Evolutionary conservation across 2,797 vertebrate species (phyloP), one percentile per base, ranked within the genome.

Genomic region (Bradypus variegatus): DNA sequence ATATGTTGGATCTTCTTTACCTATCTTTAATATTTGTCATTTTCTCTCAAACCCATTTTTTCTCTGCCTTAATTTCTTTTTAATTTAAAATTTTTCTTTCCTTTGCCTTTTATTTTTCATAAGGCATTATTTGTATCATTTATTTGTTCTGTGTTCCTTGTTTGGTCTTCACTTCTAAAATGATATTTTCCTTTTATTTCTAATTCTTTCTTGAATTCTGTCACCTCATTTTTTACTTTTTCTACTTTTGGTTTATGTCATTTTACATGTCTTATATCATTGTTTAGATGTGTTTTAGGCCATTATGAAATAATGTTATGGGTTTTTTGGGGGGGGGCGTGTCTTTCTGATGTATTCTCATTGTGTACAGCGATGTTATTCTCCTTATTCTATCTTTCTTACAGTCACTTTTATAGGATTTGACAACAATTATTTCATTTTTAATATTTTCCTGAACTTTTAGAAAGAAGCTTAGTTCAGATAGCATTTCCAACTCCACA

Each of bases 371-470:
- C 27, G 16, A 41, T 27, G 31, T 27, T 77, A 36, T 29, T 89
- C 48, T 86, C 45, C n/a, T 91, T 72, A 60, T 41, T 93, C 38
- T 78, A 25, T 62, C 69, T 88, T 29, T 70, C 41, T 81, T 77
- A 84, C 2, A 65, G 58, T 53, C 76, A 69, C 36, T 69, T 90
- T 15, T 27, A 31, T 14, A 18, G 41, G 9, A 45, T 85, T 83
- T 81, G 25, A 7, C 80, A 41, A 48, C 3, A 58, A 41, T 70
- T 29, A 69, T 81, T 84, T 91, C 14, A 76, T 89, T 91, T 94
- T 72, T 76, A 92, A 50, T 36, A 64, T 84, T 94, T 89, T 88
- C n/a, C 75, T 79, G 80, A 77, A 60, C 64, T 88, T 50, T 65
- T 62, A 76, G 73, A 70, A 65, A 77, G 53, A 80, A 55, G 29